phyloP scores from a whole-genome alignment of 1,140 invertebrate species.

The Lucilia sericata region DNA sequence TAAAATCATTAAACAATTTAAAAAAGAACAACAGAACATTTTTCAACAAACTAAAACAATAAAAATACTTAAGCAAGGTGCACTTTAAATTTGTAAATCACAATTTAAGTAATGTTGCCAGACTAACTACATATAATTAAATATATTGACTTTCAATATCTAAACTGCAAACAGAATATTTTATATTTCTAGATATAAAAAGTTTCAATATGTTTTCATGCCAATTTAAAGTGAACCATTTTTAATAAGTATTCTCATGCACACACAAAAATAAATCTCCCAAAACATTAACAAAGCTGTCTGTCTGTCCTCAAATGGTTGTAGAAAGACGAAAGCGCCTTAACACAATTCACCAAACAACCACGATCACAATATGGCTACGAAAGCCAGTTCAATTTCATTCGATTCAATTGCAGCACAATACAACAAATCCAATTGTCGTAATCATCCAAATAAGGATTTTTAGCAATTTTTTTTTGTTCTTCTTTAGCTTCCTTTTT shows the following conservation, averaged over 20 bases:
- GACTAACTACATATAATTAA: too few relatives aligned
- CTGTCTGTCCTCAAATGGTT: conserved; percentile 33
- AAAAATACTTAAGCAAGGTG: not conserved
- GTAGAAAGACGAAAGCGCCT: conserved; percentile 20
- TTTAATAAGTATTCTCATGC: not conserved
- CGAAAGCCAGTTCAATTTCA: not conserved
- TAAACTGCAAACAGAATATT: too few relatives aligned
- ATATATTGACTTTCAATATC: too few relatives aligned
- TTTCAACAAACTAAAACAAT: conserved; percentile 17
- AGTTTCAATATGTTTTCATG: too few relatives aligned
- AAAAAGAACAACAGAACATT: conserved; percentile 13
- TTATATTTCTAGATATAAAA: too few relatives aligned
- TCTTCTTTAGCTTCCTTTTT: not conserved
- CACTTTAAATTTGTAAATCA: conserved; percentile 1
- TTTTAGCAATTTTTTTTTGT: conserved; percentile 27
- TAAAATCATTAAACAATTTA: conserved; percentile 35
- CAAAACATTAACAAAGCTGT: conserved; percentile 34
- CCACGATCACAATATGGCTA: not conserved
- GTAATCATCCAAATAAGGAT: conserved; percentile 43
- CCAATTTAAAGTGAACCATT: not conserved
- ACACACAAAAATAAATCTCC: not conserved
- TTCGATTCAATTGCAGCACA: not conserved
- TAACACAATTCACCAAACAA: not conserved
- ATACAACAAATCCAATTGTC: conserved; percentile 11
- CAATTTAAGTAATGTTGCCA: too few relatives aligned